Conservation (phyloP, 2,888 invertebrate genomes). For the Ceriagrion tenellum region DNA sequence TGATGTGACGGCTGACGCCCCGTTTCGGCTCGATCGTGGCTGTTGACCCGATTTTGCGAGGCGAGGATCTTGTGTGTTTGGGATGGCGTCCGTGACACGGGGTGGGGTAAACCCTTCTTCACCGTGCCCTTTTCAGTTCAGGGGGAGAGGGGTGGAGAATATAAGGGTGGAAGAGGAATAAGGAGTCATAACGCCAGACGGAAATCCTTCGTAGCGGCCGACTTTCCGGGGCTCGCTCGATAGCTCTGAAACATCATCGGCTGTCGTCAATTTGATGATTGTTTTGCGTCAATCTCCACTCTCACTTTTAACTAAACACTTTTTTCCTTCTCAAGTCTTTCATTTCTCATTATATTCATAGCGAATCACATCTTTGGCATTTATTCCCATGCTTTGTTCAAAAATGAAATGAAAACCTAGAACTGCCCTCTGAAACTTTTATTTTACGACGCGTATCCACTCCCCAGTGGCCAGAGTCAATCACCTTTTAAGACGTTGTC, state of each 20-base stretch:
- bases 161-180: not conserved
- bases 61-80: not conserved
- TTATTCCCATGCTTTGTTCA: too few species aligned
- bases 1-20: not conserved
- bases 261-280: too few species aligned
- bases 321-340: too few species aligned
- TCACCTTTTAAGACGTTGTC: too few species aligned
- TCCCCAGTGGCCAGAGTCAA: too few species aligned
- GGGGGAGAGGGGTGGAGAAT: not conserved
- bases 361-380: too few species aligned
- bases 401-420: too few species aligned
- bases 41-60: slow-evolving; percentile 8
- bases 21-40: slow-evolving; percentile 14
- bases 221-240: not conserved
- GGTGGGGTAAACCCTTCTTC: not conserved
- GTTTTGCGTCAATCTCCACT: too few species aligned
- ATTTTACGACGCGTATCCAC: too few species aligned
- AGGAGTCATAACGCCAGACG: not conserved
- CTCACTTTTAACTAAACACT: too few species aligned
- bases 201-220: not conserved
- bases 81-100: not conserved
- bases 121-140: not conserved
- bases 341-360: too few species aligned
- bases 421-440: too few species aligned
- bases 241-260: not conserved